Conservation (phyloP, 1,140 invertebrate genomes). For the Papilio polytes region DNA sequence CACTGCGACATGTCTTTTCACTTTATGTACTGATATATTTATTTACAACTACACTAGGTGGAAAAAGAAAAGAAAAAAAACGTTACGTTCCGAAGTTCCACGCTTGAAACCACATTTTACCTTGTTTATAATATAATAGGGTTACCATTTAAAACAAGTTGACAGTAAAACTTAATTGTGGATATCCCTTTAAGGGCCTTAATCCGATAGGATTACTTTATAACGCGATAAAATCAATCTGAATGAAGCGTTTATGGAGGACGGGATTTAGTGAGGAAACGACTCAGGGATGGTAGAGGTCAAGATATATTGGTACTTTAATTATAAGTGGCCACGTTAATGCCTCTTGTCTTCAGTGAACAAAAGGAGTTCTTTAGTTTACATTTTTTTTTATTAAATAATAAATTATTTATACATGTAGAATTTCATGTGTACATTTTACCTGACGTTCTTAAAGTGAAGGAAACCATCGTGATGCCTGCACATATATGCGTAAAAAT, state of each 20-base stretch:
- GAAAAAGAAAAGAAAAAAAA: not conserved
- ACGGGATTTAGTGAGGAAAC: not conserved
- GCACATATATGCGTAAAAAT: no score
- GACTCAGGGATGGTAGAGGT: not conserved
- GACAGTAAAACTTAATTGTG: conserved; percentile 18
- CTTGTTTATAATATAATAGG: not conserved
- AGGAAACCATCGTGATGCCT: no score
- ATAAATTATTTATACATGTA: no score
- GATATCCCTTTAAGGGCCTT: conserved; percentile 10
- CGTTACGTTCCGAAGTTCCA: not conserved
- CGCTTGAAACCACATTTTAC: not conserved
- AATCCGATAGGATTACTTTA: conserved; percentile 5
- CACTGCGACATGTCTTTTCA: conserved; percentile 5
- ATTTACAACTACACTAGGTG: not conserved
- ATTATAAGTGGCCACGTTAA: not conserved
- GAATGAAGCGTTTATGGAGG: conserved; percentile 4
- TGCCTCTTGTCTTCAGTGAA: not conserved
- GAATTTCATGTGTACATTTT: no score
- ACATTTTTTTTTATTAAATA: no score
- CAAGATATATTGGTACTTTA: not conserved
- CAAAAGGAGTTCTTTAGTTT: not conserved
- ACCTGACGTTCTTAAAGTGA: no score
- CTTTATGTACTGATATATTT: not conserved
- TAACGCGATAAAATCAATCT: conserved; percentile 8
- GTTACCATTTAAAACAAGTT: not conserved